Percentiles rank a stretch among this genome's conserved stretches.
These are phyloP conservation scores for Vombatus ursinus DNA, from an alignment of 2,113 vertebrate species.

Conservation along the genomic window DNA sequence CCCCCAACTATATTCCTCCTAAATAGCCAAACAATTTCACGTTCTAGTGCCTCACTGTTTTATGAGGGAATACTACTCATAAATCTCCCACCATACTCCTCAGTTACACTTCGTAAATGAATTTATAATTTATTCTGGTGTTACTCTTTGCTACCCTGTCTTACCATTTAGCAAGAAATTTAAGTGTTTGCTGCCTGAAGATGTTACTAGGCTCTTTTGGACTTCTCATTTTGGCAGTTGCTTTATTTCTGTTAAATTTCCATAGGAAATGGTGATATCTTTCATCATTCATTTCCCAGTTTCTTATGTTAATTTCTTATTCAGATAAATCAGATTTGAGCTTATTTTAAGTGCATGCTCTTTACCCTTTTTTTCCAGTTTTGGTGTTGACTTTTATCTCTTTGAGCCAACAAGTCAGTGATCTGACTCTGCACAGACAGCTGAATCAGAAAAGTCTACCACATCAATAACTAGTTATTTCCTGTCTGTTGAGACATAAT, in stretches of 20 bases:
- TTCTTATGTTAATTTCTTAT: neutral
- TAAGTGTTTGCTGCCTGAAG: neutral
- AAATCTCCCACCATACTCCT: neutral
- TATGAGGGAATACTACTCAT: no score
- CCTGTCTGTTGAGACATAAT: neutral
- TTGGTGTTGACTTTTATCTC: neutral
- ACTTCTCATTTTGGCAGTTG: neutral
- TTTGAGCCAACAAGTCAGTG: neutral
- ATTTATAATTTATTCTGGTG: neutral
- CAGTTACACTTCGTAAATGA: neutral
- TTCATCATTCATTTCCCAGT: neutral
- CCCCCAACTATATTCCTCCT: neutral
- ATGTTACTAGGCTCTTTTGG: neutral
- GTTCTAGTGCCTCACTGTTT: neutral
- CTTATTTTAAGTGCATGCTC: neutral
- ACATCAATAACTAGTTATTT: neutral
- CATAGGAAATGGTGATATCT: neutral
- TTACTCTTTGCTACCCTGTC: neutral
- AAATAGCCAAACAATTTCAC: neutral
- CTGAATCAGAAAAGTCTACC: neutral
- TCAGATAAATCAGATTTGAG: neutral
- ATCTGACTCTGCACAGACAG: neutral
- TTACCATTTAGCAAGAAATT: neutral
- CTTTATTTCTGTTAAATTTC: neutral
- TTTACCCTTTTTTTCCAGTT: neutral